Evolutionary conservation across 2,888 invertebrate species (phyloP).

Genomic region (Gandaritis pyraliata): DNA sequence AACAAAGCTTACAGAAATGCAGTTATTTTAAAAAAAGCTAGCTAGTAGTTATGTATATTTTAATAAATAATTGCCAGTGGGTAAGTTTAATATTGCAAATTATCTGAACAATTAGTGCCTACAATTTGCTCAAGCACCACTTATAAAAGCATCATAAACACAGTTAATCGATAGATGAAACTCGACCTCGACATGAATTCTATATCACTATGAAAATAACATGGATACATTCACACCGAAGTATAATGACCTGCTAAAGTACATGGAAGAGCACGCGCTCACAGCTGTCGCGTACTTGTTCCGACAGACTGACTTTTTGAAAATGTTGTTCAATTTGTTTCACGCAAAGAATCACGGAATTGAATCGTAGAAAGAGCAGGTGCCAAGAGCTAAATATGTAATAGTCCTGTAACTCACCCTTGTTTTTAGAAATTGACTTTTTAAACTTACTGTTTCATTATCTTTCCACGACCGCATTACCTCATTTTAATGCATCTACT

Average conservation of each 20-base stretch:
- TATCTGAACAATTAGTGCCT: neutral
- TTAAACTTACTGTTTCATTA: no score
- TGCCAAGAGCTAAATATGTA: no score
- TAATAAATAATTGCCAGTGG: no score
- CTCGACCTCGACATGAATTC: neutral
- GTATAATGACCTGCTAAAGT: constrained; percentile 2
- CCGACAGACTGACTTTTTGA: neutral
- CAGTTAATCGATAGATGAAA: neutral
- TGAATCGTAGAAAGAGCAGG: neutral
- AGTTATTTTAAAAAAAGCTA: neutral
- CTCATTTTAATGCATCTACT: no score
- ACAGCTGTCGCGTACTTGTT: constrained; percentile 7
- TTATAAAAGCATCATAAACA: neutral
- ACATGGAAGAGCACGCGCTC: constrained; percentile 9
- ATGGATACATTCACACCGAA: neutral
- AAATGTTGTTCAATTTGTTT: constrained; percentile 3
- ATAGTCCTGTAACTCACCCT: no score
- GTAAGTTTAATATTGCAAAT: no score
- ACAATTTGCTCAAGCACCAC: constrained; percentile 12
- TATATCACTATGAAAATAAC: neutral
- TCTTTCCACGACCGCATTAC: no score
- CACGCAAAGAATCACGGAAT: neutral
- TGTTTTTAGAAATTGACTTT: no score
- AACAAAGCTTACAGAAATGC: neutral
- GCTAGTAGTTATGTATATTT: no score